phyloP scores from a whole-genome alignment of 1,140 invertebrate genomes.

The Caligus rogercresseyi region DNA sequence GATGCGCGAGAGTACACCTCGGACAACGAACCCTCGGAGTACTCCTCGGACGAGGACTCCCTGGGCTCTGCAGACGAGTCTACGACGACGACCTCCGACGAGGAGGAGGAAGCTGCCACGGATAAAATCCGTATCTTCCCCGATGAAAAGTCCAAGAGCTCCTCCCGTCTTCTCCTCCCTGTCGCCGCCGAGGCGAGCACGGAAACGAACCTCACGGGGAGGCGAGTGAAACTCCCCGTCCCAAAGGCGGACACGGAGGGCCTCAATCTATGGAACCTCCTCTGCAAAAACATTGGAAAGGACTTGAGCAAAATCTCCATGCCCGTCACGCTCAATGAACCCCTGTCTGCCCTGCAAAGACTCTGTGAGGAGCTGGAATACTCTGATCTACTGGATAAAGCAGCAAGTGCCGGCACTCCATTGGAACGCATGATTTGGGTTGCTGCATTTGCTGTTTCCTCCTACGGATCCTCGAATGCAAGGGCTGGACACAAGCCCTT shows the following conservation, averaged over 20 bases:
- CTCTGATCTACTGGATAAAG: conserved; percentile 53
- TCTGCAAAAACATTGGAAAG: conserved; percentile 68
- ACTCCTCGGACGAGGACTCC: conserved; percentile 12
- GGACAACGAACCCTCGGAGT: conserved; percentile 24
- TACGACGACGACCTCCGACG: conserved; percentile 28
- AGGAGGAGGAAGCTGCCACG: conserved; percentile 13
- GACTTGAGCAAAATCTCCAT: conserved; percentile 64
- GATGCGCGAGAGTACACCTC: conserved; percentile 47
- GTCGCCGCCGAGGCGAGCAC: not conserved
- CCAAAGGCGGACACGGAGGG: conserved; percentile 51
- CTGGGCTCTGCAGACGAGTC: not conserved
- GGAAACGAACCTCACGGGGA: conserved; percentile 33
- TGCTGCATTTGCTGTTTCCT: conserved; percentile 62
- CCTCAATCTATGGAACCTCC: conserved; percentile 55
- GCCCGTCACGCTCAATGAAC: conserved; percentile 67
- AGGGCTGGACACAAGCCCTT: conserved; percentile 68
- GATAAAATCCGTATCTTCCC: not conserved
- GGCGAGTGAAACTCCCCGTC: conserved; percentile 47
- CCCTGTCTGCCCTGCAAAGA: conserved; percentile 53
- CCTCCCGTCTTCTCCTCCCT: not conserved
- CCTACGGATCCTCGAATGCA: conserved; percentile 55
- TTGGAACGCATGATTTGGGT: conserved; percentile 53
- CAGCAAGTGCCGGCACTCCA: conserved; percentile 40
- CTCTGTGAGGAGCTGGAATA: conserved; percentile 72
- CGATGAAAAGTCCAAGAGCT: not conserved